Evolutionary conservation across 2,797 vertebrate species (phyloP).

Genomic region (Lophotriccus pileatus): DNA sequence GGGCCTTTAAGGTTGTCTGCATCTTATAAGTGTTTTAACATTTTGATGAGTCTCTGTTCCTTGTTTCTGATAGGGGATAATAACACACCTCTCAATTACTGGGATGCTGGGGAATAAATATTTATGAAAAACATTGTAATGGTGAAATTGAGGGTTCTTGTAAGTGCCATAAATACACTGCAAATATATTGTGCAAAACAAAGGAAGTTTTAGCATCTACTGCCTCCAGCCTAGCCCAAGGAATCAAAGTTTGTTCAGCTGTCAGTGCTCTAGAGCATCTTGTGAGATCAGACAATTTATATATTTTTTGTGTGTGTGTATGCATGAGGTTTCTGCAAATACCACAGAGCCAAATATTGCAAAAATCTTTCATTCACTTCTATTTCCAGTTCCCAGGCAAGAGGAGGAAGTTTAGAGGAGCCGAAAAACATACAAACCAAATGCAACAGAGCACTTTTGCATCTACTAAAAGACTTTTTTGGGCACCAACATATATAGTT

Average conservation of each 20-base stretch:
- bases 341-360: conserved; percentile 1
- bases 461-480: conserved; percentile 26
- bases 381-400: not conserved
- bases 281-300: not conserved
- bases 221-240: not conserved
- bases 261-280: not conserved
- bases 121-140: not conserved
- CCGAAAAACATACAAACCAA: conserved; percentile 9
- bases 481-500: not conserved
- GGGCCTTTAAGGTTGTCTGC: conserved; percentile 32
- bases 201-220: not conserved
- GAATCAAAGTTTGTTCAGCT: not conserved
- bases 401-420: conserved; percentile 5
- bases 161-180: not conserved
- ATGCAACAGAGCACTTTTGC: conserved; percentile 11
- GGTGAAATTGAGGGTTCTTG: not conserved
- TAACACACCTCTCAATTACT: not conserved
- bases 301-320: not conserved
- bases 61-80: not conserved
- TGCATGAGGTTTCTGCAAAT: conserved; percentile 20
- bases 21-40: not conserved
- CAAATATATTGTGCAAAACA: not conserved
- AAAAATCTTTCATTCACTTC: not conserved
- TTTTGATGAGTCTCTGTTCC: not conserved
- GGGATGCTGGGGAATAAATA: not conserved